These are phyloP conservation scores for Schizotus pectinicornis DNA, from an alignment of 2,888 invertebrate genomes.

Conservation along the genomic window DNA sequence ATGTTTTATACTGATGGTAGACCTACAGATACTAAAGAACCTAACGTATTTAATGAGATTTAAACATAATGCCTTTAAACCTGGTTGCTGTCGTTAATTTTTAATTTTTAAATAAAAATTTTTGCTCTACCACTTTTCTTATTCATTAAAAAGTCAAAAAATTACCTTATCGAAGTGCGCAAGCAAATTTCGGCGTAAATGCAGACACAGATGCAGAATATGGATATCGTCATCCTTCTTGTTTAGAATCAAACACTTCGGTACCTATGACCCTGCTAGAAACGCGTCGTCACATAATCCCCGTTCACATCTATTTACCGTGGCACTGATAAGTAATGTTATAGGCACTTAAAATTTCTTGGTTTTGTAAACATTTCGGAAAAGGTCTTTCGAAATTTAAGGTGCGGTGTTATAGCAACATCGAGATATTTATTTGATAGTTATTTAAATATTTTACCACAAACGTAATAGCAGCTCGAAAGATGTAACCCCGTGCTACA, in stretches of 20 bases:
- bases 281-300: too few relatives aligned
- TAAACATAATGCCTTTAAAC: too few relatives aligned
- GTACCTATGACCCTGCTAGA: too few relatives aligned
- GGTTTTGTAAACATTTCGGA: constrained; percentile 1
- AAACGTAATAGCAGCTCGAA: constrained; percentile 16
- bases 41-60: too few relatives aligned
- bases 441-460: constrained; percentile 20
- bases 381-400: not conserved
- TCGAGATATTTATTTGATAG: constrained; percentile 12
- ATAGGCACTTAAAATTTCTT: constrained; percentile 8
- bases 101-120: too few relatives aligned
- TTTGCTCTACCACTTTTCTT: too few relatives aligned
- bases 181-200: constrained; percentile 4
- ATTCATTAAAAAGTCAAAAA: too few relatives aligned
- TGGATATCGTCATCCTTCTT: constrained; percentile 9
- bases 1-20: too few relatives aligned
- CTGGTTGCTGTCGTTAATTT: too few relatives aligned
- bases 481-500: constrained; percentile 25
- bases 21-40: too few relatives aligned
- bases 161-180: constrained; percentile 17
- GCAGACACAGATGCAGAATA: constrained; percentile 8
- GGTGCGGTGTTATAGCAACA: not conserved
- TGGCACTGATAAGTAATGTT: not conserved
- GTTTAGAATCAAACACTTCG: constrained; percentile 1
- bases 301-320: constrained; percentile 7